These are phyloP conservation scores for Lamprologus sp. DNA, from an alignment of 2,113 vertebrate species.

Conservation along the genomic window DNA sequence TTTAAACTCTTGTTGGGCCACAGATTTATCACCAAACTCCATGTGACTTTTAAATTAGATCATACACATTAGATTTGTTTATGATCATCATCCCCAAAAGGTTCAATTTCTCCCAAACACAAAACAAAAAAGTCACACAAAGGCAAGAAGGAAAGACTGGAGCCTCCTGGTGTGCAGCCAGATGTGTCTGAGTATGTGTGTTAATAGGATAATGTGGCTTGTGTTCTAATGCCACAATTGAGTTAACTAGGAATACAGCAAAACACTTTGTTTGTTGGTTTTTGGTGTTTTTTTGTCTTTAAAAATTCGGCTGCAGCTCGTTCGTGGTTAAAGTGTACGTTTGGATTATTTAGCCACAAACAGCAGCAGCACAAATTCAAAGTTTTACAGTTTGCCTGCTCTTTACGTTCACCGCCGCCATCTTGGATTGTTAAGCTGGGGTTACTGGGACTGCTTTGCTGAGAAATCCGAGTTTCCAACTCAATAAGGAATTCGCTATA, in stretches of 20 bases:
- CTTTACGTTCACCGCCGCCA: background rate
- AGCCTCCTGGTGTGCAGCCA: background rate
- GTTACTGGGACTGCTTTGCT: background rate
- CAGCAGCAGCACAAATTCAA: background rate
- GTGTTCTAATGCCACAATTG: background rate
- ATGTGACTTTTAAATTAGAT: background rate
- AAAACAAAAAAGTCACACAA: background rate
- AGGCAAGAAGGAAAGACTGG: background rate
- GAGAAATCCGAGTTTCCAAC: background rate
- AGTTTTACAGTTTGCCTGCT: background rate
- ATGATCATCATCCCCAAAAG: background rate
- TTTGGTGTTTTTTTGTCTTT: background rate
- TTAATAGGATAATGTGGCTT: background rate
- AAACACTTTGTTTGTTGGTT: background rate
- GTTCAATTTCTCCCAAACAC: background rate
- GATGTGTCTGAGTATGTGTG: background rate
- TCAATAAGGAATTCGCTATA: background rate
- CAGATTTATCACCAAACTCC: background rate
- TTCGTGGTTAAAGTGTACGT: background rate
- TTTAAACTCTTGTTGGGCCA: background rate
- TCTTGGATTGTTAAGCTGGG: background rate
- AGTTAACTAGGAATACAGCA: background rate
- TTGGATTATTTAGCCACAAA: background rate
- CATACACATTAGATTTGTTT: background rate
- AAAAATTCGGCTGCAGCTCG: background rate